Evolutionary conservation across 2,888 invertebrate species (phyloP), one percentile per base, ranked within the genome.

Genomic region (Drosophila infuscata): DNA sequence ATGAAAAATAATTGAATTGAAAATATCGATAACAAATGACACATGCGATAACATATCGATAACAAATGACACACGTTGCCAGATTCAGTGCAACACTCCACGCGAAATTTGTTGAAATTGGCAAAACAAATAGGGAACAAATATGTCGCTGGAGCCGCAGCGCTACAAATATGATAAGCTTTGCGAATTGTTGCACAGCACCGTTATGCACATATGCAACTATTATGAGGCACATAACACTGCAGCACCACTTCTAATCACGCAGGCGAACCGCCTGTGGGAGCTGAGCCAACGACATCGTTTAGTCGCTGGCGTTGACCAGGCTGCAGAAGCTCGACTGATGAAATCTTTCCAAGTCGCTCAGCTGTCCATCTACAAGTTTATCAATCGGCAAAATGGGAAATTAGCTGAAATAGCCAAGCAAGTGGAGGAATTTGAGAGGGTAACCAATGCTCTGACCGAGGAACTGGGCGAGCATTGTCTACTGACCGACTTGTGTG

Each of bases 221-320:
- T 81, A 74, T 43, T 41, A 67, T 30, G 36, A 17, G 3, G 5
- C 41, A 2, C 29, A 70, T 1, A n/a, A 5, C 17, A n/a, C 3
- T 5, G 53, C 56, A 20, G n/a, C 36, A 30, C 66, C 70, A 17
- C 51, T 51, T 1, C 48, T 86, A 0, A 30, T 49, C 3, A 48
- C 12, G n/a, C n/a, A n/a, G n/a, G 9, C 66, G 17, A 63, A 63
- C 43, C 73, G 67, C 3, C 53, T 83, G 15, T 83, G 83, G 83
- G 83, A 83, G 8, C 32, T 81, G n/a, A 69, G 61, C 17, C 81
- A 86, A 59, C 70, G 86, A 1, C 61, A 76, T 9, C 57, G 60
- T 8, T 20, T 76, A 25, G 63, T 76, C 20, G 49, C 54, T 20
- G 71, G 86, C 7, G 46, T 35, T 7, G 38, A 85, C 33, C 25